phyloP scores from a whole-genome alignment of 2,888 invertebrate genomes.

The Noctua comes region DNA sequence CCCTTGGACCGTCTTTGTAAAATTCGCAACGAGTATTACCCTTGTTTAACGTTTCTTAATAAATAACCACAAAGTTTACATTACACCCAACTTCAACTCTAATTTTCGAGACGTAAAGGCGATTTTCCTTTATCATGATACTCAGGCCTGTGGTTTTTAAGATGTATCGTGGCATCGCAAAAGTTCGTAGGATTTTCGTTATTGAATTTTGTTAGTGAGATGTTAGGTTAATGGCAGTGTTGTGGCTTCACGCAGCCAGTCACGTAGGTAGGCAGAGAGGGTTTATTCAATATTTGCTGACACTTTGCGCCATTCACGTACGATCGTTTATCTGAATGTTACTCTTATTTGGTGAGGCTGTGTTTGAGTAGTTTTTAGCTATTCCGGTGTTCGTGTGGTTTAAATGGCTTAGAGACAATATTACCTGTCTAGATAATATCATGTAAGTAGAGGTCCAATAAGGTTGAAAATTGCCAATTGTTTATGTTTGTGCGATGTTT shows the following conservation, averaged over 20 bases:
- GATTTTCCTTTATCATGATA: constrained; percentile 44
- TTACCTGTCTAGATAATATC: background rate
- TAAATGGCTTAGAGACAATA: background rate
- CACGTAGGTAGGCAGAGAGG: constrained; percentile 53
- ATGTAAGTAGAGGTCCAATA: background rate
- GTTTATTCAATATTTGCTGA: constrained; percentile 52
- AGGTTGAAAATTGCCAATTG: background rate
- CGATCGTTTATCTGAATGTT: constrained; percentile 31
- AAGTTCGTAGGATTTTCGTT: constrained; percentile 76
- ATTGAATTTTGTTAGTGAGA: constrained; percentile 79
- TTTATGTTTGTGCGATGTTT: background rate
- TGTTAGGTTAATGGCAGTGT: constrained; percentile 71
- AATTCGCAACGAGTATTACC: constrained; percentile 75
- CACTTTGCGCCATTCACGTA: constrained; percentile 36
- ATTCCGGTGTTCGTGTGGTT: background rate
- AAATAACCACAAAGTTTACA: constrained; percentile 73
- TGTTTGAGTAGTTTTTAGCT: constrained; percentile 16
- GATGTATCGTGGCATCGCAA: constrained; percentile 63
- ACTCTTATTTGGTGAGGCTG: constrained; percentile 18
- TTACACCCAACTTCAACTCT: constrained; percentile 48
- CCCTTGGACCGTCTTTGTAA: constrained; percentile 77
- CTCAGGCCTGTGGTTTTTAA: constrained; percentile 54
- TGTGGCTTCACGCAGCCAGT: constrained; percentile 49
- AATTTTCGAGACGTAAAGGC: constrained; percentile 33
- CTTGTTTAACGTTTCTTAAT: constrained; percentile 82